These are phyloP conservation scores for Anoplolepis gracilipes DNA, from an alignment of 1,140 invertebrate species.

Conservation along the genomic window DNA sequence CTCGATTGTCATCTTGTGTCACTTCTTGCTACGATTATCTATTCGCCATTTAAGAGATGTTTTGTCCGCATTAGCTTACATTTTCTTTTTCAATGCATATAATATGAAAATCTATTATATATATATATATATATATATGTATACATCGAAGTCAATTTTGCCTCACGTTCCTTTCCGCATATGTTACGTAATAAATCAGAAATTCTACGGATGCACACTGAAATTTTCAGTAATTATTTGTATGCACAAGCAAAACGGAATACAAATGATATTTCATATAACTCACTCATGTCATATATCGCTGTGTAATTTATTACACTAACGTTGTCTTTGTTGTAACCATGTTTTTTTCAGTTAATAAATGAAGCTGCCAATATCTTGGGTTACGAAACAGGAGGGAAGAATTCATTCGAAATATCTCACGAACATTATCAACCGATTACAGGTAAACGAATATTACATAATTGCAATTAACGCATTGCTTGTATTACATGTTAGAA, in stretches of 20 bases:
- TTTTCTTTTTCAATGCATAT: background rate
- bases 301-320: background rate
- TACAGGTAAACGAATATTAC: conserved; percentile 20
- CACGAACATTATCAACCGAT: conserved; percentile 40
- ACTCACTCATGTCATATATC: background rate
- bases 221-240: background rate
- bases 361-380: conserved; percentile 40
- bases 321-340: background rate
- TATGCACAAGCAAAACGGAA: background rate
- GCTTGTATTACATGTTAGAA: background rate
- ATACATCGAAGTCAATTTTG: background rate
- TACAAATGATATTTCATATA: too few species aligned
- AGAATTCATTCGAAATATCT: conserved; percentile 6
- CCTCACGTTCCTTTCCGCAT: too few species aligned
- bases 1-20: background rate
- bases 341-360: conserved; percentile 12
- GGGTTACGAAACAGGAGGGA: conserved; percentile 22
- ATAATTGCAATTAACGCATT: background rate
- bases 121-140: background rate
- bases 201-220: background rate
- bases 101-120: background rate
- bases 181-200: background rate
- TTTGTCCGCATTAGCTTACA: too few species aligned
- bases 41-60: background rate
- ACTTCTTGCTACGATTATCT: background rate